Percentiles rank a stretch among this genome's conserved stretches.
These are phyloP conservation scores for Nannospalax galili DNA, from an alignment of 2,113 vertebrate genomes.

Conservation along the genomic window DNA sequence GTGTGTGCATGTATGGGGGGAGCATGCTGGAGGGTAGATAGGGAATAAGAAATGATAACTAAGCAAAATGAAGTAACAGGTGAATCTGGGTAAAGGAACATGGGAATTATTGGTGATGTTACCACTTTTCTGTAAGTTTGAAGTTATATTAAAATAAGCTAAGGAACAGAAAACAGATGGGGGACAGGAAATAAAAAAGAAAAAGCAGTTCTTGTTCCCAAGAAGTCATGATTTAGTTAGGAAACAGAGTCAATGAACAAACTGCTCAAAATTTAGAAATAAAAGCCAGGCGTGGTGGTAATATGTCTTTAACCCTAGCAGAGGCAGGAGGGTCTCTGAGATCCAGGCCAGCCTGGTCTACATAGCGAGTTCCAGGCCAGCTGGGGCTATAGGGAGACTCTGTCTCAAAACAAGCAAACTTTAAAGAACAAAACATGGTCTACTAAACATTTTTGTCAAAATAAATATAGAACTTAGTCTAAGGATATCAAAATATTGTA, in stretches of 20 bases:
- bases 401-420: neutral
- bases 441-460: conserved; percentile 31
- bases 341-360: too few relatives aligned
- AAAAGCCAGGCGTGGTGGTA: neutral
- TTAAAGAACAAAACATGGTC: neutral
- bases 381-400: too few relatives aligned
- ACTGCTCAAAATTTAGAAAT: conserved; percentile 48
- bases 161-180: neutral
- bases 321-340: too few relatives aligned
- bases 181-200: neutral
- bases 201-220: neutral
- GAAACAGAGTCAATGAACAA: conserved; percentile 34
- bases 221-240: conserved; percentile 14
- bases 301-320: too few relatives aligned
- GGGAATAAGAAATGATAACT: neutral
- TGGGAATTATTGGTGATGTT: neutral
- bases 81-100: neutral
- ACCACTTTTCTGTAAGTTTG: conserved; percentile 17
- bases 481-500: neutral
- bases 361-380: too few relatives aligned
- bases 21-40: neutral
- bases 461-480: neutral
- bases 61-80: neutral
- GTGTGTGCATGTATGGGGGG: neutral
- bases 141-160: conserved; percentile 51